A percentile compares a stretch with the other conserved stretches of the same genome.
These are phyloP conservation scores for Sander vitreus DNA, from an alignment of 2,113 vertebrate species.

Conservation along the genomic window DNA sequence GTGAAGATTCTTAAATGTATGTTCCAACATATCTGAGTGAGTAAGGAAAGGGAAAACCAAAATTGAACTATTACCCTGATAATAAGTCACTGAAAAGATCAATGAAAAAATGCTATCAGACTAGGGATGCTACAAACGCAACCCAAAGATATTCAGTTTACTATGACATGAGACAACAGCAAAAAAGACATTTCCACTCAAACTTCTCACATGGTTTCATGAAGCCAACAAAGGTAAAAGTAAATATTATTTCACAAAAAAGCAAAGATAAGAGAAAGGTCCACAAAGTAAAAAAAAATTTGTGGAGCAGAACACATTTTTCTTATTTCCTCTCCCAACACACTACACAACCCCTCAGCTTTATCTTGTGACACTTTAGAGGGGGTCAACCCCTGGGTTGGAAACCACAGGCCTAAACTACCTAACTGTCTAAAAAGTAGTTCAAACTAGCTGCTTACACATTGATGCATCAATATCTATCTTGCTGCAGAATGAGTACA, in stretches of 20 bases:
- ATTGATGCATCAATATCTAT: neutral
- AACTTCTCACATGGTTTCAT: neutral
- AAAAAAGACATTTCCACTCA: neutral
- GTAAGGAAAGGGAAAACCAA: constrained; percentile 33
- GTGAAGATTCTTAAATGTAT: constrained; percentile 84
- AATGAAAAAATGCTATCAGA: neutral
- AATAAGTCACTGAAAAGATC: neutral
- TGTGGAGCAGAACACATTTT: neutral
- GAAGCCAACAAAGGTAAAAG: neutral
- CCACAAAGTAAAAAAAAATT: neutral
- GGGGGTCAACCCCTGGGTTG: neutral
- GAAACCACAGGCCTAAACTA: neutral
- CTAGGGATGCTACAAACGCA: neutral
- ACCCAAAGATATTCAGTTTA: neutral
- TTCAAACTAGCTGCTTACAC: neutral
- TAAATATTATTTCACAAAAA: neutral
- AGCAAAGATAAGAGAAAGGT: neutral
- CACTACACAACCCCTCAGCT: neutral
- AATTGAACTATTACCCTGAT: neutral
- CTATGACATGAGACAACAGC: neutral
- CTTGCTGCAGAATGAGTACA: neutral
- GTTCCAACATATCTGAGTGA: constrained; percentile 82
- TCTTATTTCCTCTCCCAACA: neutral
- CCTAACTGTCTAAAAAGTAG: neutral
- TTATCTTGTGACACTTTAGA: neutral